Evolutionary conservation across 1,140 invertebrate genomes (phyloP).

Genomic region (Ooceraea biroi): DNA sequence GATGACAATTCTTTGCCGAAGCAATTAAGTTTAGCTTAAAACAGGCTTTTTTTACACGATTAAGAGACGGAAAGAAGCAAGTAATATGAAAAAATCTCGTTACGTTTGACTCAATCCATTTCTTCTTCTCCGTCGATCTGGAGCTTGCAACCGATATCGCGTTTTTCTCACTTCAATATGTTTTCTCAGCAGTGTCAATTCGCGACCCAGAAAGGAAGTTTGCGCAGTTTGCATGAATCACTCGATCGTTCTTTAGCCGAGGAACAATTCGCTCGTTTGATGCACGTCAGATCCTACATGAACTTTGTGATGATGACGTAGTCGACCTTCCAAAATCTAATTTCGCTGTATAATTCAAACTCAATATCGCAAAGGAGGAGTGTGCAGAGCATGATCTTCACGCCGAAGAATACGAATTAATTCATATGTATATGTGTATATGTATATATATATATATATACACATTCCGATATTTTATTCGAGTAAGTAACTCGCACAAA

Average conservation of each 20-base stretch:
- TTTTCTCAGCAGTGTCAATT: conserved; percentile 55
- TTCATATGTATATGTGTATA: too few species aligned
- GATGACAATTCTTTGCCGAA: background rate
- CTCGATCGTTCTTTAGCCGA: conserved; percentile 48
- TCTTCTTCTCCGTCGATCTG: conserved; percentile 47
- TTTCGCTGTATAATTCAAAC: conserved; percentile 63
- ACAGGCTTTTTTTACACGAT: conserved; percentile 1
- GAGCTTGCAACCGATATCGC: conserved; percentile 19
- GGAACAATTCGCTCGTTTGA: conserved; percentile 47
- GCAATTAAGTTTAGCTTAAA: conserved; percentile 39
- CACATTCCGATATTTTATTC: conserved; percentile 56
- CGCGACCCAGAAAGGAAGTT: conserved; percentile 42
- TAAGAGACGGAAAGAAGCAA: conserved; percentile 13
- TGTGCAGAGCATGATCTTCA: conserved; percentile 66
- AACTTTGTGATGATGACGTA: conserved; percentile 43
- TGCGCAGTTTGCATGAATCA: conserved; percentile 35
- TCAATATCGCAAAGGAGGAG: conserved; percentile 62
- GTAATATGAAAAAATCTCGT: conserved; percentile 10
- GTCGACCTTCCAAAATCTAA: conserved; percentile 63
- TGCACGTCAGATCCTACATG: conserved; percentile 39
- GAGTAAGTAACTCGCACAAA: conserved; percentile 65
- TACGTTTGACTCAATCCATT: conserved; percentile 26
- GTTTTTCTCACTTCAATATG: conserved; percentile 51
- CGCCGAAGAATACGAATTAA: conserved; percentile 52
- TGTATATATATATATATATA: too few species aligned